Evolutionary conservation across 2,113 vertebrate species (phyloP).

Genomic region (Miniopterus natalensis): DNA sequence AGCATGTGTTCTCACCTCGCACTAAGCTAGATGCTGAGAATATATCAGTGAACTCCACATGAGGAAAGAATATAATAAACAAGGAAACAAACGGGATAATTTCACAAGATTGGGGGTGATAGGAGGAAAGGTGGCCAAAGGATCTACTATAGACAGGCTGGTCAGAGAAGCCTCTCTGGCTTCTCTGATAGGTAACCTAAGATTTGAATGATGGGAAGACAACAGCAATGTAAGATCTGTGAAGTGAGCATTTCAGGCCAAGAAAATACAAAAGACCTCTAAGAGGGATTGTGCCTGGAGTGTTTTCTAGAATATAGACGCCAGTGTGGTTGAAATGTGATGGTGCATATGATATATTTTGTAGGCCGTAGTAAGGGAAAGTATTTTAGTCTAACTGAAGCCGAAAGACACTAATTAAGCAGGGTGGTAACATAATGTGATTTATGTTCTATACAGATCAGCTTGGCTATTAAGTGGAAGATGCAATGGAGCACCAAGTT

Average conservation of each 20-base stretch:
- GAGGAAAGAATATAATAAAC: neutral
- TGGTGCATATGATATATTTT: neutral
- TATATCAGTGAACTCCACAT: neutral
- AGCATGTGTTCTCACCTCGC: neutral
- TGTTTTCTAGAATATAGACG: neutral
- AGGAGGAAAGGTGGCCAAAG: neutral
- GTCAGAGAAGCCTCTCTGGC: neutral
- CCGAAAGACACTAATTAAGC: neutral
- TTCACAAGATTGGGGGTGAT: neutral
- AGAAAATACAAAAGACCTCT: neutral
- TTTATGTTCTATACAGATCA: neutral
- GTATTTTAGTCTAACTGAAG: conserved; percentile 20
- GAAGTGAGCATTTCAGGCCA: neutral
- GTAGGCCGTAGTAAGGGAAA: neutral
- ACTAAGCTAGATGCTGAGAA: neutral
- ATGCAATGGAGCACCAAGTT: neutral
- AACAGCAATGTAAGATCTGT: neutral
- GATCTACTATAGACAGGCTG: neutral
- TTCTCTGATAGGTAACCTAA: neutral
- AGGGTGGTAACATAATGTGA: neutral
- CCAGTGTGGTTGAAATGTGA: neutral
- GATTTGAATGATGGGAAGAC: neutral
- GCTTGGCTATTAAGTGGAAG: conserved; percentile 9
- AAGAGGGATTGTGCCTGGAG: neutral
- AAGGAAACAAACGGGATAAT: neutral